phyloP scores from a whole-genome alignment of 2,888 invertebrate species.

The Chorisops tibialis region DNA sequence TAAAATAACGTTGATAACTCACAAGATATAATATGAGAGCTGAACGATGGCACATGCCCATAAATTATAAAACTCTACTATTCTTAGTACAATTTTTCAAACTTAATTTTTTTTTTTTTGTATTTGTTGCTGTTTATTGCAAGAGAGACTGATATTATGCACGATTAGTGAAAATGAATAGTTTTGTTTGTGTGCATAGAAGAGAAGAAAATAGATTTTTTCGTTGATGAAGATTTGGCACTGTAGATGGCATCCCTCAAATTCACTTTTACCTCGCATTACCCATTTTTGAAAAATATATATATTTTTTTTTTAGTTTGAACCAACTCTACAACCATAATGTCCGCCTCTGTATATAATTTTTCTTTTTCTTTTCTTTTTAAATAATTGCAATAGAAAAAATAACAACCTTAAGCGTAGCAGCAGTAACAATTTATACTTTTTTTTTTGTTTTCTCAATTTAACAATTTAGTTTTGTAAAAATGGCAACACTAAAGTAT shows the following conservation, averaged over 20 bases:
- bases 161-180: neutral
- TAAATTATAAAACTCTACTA: slow-evolving; percentile 6
- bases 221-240: no score
- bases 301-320: no score
- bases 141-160: neutral
- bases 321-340: neutral
- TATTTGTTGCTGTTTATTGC: neutral
- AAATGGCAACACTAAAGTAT: neutral
- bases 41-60: slow-evolving; percentile 17
- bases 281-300: no score
- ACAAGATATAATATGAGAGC: slow-evolving; percentile 26
- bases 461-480: neutral
- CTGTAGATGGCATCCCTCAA: no score
- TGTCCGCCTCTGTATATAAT: neutral
- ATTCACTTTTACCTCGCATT: no score
- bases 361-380: neutral
- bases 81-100: neutral
- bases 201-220: no score
- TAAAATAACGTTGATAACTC: slow-evolving; percentile 10
- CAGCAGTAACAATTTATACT: slow-evolving; percentile 10
- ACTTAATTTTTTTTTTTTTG: neutral
- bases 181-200: no score
- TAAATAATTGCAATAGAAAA: neutral
- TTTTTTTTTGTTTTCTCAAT: neutral
- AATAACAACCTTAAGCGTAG: slow-evolving; percentile 18